Base-by-base conservation (phyloP, 37 sponge, comb jelly and placozoan species). In the Ianthella basta region DNA sequence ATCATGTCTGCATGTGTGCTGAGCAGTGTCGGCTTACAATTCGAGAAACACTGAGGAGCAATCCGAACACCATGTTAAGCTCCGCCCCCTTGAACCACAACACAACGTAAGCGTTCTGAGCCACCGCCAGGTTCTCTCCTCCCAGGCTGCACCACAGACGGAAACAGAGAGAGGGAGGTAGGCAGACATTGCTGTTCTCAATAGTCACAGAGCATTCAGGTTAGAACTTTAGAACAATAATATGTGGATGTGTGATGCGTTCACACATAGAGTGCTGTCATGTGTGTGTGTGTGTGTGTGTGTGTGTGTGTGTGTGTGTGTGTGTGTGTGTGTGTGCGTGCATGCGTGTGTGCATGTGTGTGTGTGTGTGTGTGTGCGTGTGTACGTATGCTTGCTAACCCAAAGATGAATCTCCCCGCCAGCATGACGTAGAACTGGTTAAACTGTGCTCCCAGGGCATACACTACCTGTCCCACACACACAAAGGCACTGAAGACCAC, bases 61-160 rank as follows among this genome's bases (percentile, higher is more conserved):
- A 72, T 33, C 99, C 99, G 86, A 99, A 99, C 60, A 97, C 99
- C 92, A 97, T 88, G 86, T 97, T 99, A 44, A 99, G 84, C 80
- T 97, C 99, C 66, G 86, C 92, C 30, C 97, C 99, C 60, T 94
- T 97, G 86, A 99, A 99, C 99, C 99, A 99, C 15, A 87, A 15
- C 15, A 99, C 99, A 27, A 91, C 90, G 75, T 99, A 99, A 0
- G 89, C 87, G 69, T 99, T 99, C 87, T 93, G 95, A 36, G 97
- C 95, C 29, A 99, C 99, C n/a, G 96, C 91, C 77, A 99, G 61
- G 20, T 87, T 89, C 88, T 99, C 99, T 4, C 99, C 99, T n/a
- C 99, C 99, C 24, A 97, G 69, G 19, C 98, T 97, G 70, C 19
- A 27, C n/a, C n/a, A n/a, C n/a, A n/a, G n/a, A n/a, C n/a, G n/a